Base-by-base conservation (phyloP, 2,797 vertebrate genomes). In the Sus cebifrons region DNA sequence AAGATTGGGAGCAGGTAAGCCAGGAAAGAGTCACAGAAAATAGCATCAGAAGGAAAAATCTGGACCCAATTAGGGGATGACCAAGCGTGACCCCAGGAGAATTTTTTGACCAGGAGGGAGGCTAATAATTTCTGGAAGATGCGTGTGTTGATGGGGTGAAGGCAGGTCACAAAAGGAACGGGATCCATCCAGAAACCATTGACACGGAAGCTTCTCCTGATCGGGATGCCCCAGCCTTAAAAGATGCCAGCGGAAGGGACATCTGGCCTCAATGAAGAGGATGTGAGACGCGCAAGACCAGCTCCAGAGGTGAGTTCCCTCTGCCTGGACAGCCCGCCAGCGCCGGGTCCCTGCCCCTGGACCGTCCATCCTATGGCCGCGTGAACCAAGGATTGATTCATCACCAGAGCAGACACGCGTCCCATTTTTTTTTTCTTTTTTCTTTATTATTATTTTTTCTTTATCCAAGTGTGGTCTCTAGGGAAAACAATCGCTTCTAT, bases 121-220 rank as follows among this genome's bases (percentile, higher is more conserved):
- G 58, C 56, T 23, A 64, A 65, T 71, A 75, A 36, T 52, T 73
- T 93, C 79, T 93, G 60, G 23, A 83, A 94, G 71, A 88, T 89
- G 27, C 12, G 49, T 44, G 8, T 49, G 25, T 44, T 70, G 58
- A 60, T 62, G 4, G 4, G 32, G 17, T 44, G 62, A 86, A 93
- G 49, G 23, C 82, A 84, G 65, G 25, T 71, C 25, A 64, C 16
- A 58, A 89, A 95, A 75, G 65, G 70, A 96, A 74, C 17, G 71
- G 70, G 49, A 91, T 86, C 27, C 40, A 49, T 58, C 27, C 49
- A 67, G 56, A 36, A 89, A 64, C 7, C 79, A 58, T 18, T 6
- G 44, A 52, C 44, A 25, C 2, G 4, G 58, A 90, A 75, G 56
- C 25, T 9, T 82, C 91, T 86, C 65, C 86, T 88, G 16, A 81